Base-by-base conservation (phyloP, 2,888 invertebrate genomes). In the Epistrophe eligans region DNA sequence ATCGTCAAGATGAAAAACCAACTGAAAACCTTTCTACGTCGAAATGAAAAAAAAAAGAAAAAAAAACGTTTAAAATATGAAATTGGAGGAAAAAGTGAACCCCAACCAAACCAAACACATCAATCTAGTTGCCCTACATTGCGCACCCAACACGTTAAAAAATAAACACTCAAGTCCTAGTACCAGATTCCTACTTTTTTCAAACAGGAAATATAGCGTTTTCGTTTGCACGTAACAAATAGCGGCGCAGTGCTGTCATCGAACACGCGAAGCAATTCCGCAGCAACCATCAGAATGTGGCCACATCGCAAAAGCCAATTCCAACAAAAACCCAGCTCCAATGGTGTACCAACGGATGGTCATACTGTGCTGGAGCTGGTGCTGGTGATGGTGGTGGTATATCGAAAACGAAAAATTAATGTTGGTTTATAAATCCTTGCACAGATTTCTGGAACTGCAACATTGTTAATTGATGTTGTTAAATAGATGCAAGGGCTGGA, bases 101-200 rank as follows among this genome's bases (percentile, higher is more conserved):
- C 17, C 43, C 32, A 52, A 19, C 50, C 17, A 17, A 60, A 45
- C 50, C 43, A 32, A 52, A 43, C 35, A 50, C 74, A 74, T 80
- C 74, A 74, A 80, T 80, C 74, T 67, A 74, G 58, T 74, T 74
- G 80, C 19, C 60, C 74, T 74, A 67, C 43, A 80, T 74, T 74
- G 5, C 11, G 35, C 48, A 17, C 13, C 48, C 17, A n/a, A n/a
- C n/a, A n/a, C 35, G 19, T 11, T 35, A 24, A 35, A 72, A 55
- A 13, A 40, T 10, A 58, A 72, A 40, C 17, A 40, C 24, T 11
- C 62, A 43, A 60, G 11, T 35, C 32, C 19, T 19, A 24, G 40
- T 28, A 32, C 62, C 17, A 32, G 40, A 74, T 52, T 6, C 52
- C 24, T 24, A 24, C 24, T 24, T 35, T 35, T 38, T 72, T 28